phyloP scores from a whole-genome alignment of 2,888 invertebrate genomes.

The Romanomermis culicivorax region DNA sequence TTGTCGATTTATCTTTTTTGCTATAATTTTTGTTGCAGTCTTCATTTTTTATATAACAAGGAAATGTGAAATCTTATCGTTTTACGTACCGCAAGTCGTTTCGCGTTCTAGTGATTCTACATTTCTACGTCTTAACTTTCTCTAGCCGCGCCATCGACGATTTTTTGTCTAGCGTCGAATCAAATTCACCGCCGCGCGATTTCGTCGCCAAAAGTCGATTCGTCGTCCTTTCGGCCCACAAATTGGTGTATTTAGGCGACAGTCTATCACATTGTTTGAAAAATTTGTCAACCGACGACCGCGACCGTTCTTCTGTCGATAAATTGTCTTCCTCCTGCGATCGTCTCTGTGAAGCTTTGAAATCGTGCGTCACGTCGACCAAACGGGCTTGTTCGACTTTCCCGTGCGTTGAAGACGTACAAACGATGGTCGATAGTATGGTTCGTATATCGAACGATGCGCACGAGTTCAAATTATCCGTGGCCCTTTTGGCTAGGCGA shows the following conservation, averaged over 20 bases:
- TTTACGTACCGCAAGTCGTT: slow-evolving; percentile 67
- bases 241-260: slow-evolving; percentile 79
- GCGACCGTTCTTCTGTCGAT: background rate
- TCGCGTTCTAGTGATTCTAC: too few species aligned
- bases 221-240: slow-evolving; percentile 75
- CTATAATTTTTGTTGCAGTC: background rate
- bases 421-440: slow-evolving; percentile 77
- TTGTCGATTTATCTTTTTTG: too few species aligned
- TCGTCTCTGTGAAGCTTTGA: slow-evolving; percentile 50
- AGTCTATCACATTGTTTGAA: slow-evolving; percentile 61
- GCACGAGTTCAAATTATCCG: slow-evolving; percentile 44
- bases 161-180: slow-evolving; percentile 69
- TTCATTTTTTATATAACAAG: slow-evolving; percentile 48
- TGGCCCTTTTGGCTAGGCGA: too few species aligned
- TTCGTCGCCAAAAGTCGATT: slow-evolving; percentile 83
- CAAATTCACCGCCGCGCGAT: slow-evolving; percentile 71
- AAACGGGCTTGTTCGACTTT: slow-evolving; percentile 75
- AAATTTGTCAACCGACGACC: background rate
- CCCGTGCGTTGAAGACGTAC: slow-evolving; percentile 67
- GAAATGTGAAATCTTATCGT: slow-evolving; percentile 57
- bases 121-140: too few species aligned
- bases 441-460: slow-evolving; percentile 63
- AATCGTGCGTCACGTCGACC: slow-evolving; percentile 60
- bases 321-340: slow-evolving; percentile 14
- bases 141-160: slow-evolving; percentile 72